phyloP scores from a whole-genome alignment of 2,797 vertebrate genomes.

The Sebastes melanostomus region DNA sequence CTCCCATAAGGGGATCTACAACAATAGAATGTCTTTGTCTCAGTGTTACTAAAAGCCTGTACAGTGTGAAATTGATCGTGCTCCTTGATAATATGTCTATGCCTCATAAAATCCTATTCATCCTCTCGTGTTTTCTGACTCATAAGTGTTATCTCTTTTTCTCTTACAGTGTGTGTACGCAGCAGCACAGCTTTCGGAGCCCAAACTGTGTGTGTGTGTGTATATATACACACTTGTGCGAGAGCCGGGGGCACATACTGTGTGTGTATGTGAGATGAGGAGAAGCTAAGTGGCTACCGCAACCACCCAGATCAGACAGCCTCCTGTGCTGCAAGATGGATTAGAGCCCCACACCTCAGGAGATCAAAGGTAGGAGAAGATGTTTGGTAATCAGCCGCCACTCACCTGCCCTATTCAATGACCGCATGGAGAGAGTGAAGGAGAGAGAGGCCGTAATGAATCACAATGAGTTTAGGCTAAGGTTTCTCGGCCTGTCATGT shows the following conservation, averaged over 20 bases:
- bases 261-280: constrained; percentile 74
- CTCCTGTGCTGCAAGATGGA: constrained; percentile 76
- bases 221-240: not conserved
- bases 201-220: not conserved
- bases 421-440: constrained; percentile 1
- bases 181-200: constrained; percentile 8
- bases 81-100: not conserved
- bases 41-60: not conserved
- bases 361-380: constrained; percentile 83
- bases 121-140: constrained; percentile 20
- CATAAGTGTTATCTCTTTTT: not conserved
- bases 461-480: constrained; percentile 39
- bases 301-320: constrained; percentile 69
- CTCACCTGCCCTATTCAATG: constrained; percentile 53
- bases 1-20: not conserved
- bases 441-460: constrained; percentile 47
- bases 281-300: constrained; percentile 74
- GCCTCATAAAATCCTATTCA: constrained; percentile 9
- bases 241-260: constrained; percentile 12
- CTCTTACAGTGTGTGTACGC: constrained; percentile 33
- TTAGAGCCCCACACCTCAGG: constrained; percentile 79
- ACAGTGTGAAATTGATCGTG: not conserved
- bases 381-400: constrained; percentile 70
- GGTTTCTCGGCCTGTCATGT: not conserved
- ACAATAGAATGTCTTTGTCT: constrained; percentile 7